phyloP scores from a whole-genome alignment of 2,113 vertebrate species.

The Sardina pilchardus region DNA sequence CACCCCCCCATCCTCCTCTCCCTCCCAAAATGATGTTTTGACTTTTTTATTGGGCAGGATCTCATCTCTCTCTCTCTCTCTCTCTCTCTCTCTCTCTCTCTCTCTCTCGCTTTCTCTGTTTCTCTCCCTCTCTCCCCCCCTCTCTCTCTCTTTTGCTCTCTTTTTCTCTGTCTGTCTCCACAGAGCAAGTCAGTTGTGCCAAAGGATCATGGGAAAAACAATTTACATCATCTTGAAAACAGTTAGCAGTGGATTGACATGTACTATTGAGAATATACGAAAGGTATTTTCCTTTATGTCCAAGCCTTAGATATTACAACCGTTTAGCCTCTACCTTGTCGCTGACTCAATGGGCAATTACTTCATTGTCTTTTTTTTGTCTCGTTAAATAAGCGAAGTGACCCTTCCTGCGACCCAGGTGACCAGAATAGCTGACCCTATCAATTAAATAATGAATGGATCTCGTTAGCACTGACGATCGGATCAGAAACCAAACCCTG shows the following conservation, averaged over 20 bases:
- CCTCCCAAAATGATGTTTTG: constrained; percentile 15
- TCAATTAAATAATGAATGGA: constrained; percentile 57
- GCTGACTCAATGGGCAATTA: constrained; percentile 3
- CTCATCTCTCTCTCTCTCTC: background rate
- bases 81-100: background rate
- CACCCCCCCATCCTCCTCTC: constrained; percentile 18
- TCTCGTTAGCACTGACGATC: constrained; percentile 48
- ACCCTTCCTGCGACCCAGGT: background rate
- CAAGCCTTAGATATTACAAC: background rate
- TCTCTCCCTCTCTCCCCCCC: background rate
- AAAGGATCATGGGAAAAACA: background rate
- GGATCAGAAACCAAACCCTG: background rate
- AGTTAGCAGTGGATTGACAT: background rate
- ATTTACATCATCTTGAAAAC: constrained; percentile 14
- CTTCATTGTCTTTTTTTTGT: background rate
- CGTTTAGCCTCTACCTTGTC: background rate
- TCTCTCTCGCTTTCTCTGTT: background rate
- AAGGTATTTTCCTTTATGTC: background rate
- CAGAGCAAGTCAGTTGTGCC: background rate
- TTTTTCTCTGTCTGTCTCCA: background rate
- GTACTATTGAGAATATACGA: background rate
- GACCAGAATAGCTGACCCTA: constrained; percentile 7
- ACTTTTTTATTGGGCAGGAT: background rate
- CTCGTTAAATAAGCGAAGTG: background rate
- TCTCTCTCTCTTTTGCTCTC: background rate